These are phyloP conservation scores for Callithrix jacchus DNA, from an alignment of 2,113 vertebrate species.

Conservation along the genomic window DNA sequence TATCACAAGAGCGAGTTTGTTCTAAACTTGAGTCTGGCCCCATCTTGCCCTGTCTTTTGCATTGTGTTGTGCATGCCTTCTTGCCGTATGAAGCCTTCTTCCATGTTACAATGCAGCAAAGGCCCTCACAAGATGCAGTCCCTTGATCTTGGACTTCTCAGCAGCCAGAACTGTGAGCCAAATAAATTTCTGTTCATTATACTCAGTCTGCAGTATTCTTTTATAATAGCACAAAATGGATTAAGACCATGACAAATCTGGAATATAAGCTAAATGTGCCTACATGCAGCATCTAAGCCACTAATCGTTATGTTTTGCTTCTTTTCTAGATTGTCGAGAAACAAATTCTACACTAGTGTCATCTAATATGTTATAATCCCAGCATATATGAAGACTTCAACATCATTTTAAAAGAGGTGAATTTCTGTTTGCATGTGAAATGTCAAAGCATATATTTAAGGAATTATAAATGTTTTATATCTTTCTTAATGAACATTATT, in stretches of 20 bases:
- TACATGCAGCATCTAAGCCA: background rate
- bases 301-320: background rate
- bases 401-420: background rate
- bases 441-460: background rate
- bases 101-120: background rate
- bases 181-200: background rate
- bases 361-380: background rate
- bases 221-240: background rate
- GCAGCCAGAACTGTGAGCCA: background rate
- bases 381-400: background rate
- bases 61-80: background rate
- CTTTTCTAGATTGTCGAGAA: background rate
- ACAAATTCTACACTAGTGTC: background rate
- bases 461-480: background rate
- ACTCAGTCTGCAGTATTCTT: background rate
- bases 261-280: background rate
- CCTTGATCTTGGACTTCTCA: background rate
- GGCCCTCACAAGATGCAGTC: background rate
- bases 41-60: background rate
- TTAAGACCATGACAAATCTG: background rate
- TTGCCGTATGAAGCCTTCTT: background rate
- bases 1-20: background rate
- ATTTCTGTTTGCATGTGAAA: background rate
- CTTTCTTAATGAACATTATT: background rate
- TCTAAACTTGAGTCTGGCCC: background rate